Evolutionary conservation across 2,888 invertebrate genomes (phyloP), one percentile per base, ranked within the genome.

Genomic region (Raillietiella orientalis): DNA sequence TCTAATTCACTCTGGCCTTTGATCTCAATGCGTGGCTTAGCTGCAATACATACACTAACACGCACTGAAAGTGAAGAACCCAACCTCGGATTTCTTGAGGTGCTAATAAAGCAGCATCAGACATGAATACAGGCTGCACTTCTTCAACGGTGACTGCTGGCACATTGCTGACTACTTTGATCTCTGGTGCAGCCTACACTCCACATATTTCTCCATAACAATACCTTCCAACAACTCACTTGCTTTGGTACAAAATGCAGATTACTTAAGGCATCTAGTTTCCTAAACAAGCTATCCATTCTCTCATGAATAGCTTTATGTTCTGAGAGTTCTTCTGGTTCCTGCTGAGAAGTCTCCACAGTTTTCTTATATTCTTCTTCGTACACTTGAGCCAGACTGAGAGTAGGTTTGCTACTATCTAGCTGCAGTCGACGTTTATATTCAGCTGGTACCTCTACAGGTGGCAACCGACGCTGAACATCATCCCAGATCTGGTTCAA

Each of bases 401-500:
- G 53, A 49, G 90, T 84, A 39, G 82, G 82, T 41, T 90, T 90
- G 38, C 84, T 74, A 36, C 84, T 77, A 45, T 93, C 70, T 23
- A 93, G 49, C 0, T 77, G 59, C 28, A 84, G 53, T 33, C 70
- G 62, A 41, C 87, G 84, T 38, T 75, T 75, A 43, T 66, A 87
- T 31, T 70, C 66, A 23, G 66, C 52, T 3, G 72, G 66, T 8
- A 71, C 66, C 32, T 74, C 67, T 2, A 66, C 59, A 0, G 74
- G 71, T 42, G 75, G 77, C 13, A 64, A 59, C 51, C 77, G 84
- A 25, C 69, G 58, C 31, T 64, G 63, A 0, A 87, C 84, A 46
- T 90, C 84, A 44, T 93, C 87, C 65, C 74, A 93, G 0, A 67
- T 66, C 52, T 71, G 62, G 40, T 90, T 82, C 48, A 75, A 82